Base-by-base conservation (phyloP, 2,113 vertebrate species). In the Narcine bancroftii region DNA sequence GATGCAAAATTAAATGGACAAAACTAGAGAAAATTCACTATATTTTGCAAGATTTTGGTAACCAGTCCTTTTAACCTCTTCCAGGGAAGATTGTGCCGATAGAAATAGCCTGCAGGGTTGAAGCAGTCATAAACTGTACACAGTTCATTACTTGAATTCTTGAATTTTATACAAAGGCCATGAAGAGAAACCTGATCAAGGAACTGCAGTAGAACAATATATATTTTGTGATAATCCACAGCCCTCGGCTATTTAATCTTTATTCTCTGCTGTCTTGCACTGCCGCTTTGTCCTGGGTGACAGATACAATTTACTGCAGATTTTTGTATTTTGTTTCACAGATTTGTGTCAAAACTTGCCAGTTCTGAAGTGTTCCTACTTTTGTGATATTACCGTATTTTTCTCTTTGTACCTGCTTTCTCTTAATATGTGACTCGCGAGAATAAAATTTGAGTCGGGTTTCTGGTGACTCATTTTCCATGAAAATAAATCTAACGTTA, bases 381-480 rank as follows among this genome's bases (percentile, higher is more conserved):
- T 91, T 91, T 69, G 63, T 91, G 89, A 69, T 69, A 69, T 91
- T 69, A 45, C 89, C 71, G 60, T 91, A 69, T 91, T 45, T 91
- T 69, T 26, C 63, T 45, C 89, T 91, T 91, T 69, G 89, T 91
- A 69, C 65, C 33, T 42, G 89, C 66, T 65, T 69, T 4, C 45
- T 91, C 39, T 69, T n/a, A 69, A 91, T 69, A 91, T 91, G 89
- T 65, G 45, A 91, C 24, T 39, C 42, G 39, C 33, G 65, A 91
- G 63, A 89, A 69, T 42, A 45, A 71, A 65, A 47, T 47, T 69
- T 69, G 63, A 91, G 89, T 91, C 65, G 36, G 39, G 2, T 91
- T 91, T 91, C 63, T 91, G 39, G 89, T 91, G 89, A 91, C 89
- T 91, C 89, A 69, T 91, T 91, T 91, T 91, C 89, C 89, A 91